Base-by-base conservation (phyloP, 2,888 invertebrate genomes). In the Antitype chi region DNA sequence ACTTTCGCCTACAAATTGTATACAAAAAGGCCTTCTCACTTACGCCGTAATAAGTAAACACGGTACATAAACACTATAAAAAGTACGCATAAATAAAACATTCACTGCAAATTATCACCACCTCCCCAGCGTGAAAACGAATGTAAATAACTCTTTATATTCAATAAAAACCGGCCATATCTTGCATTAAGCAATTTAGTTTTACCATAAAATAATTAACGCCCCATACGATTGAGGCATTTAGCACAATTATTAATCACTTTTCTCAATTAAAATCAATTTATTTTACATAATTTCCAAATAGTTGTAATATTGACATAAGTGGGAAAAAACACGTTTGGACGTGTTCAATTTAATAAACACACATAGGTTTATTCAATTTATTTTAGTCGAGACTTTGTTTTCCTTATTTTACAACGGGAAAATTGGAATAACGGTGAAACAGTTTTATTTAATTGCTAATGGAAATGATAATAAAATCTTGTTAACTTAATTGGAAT, bases 141-240 rank as follows among this genome's bases (percentile, higher is more conserved):
- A 86, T 76, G 84, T 87, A 81, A 88, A 87, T 87, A 84, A 87
- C 74, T 70, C 71, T 84, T 78, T 68, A 82, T 78, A 87, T 67
- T 80, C 80, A 86, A 83, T 86, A 86, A 86, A 86, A 87, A 78
- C 78, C 74, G 47, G 15, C 74, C 66, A 83, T 87, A 81, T 82
- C 70, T 80, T 74, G 67, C 87, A 85, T 79, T 85, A 87, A 85
- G 69, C 87, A 87, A 87, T 87, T 87, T 84, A 15, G 69, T 87
- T 87, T 87, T 73, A 87, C 88, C 88, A 87, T 87, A 87, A 87
- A 87, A 88, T 87, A 80, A 87, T 87, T 88, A 88, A 88, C 87
- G 72, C 72, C 67, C 78, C 64, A 59, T 75, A 74, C 74, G 78
- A 85, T 85, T 85, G 85, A 67, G 81, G 88, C 87, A 79, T 84